Percentiles rank a stretch among this genome's conserved stretches.
phyloP scores from a whole-genome alignment of 2,888 invertebrate species.

The Rhagophthalmus giganteus region DNA sequence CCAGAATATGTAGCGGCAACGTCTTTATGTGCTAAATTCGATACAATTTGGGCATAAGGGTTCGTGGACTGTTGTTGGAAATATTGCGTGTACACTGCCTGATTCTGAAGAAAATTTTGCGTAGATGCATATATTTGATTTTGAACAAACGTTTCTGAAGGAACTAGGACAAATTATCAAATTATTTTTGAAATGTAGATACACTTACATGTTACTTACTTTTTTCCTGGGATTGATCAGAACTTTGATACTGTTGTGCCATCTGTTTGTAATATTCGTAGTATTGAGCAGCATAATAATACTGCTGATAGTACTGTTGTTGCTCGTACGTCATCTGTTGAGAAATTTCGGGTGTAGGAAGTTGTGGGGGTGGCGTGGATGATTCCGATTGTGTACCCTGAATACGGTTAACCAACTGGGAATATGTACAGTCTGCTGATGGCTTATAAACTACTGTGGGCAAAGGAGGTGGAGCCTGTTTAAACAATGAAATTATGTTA shows the following conservation, averaged over 20 bases:
- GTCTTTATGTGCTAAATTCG: slow-evolving; percentile 47
- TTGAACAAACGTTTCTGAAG: slow-evolving; percentile 1
- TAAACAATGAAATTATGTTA: slow-evolving; percentile 31
- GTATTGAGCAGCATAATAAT: slow-evolving; percentile 52
- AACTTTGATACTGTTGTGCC: slow-evolving; percentile 37
- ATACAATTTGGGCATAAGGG: slow-evolving; percentile 53
- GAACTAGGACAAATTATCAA: too few relatives aligned
- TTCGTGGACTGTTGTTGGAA: slow-evolving; percentile 43
- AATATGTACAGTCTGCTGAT: slow-evolving; percentile 84
- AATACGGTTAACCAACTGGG: slow-evolving; percentile 84
- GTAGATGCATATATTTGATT: background rate
- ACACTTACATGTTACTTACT: too few relatives aligned
- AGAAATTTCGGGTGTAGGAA: slow-evolving; percentile 48
- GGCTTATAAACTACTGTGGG: slow-evolving; percentile 75
- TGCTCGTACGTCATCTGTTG: slow-evolving; percentile 48
- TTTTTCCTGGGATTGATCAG: slow-evolving; percentile 13
- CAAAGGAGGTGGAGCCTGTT: slow-evolving; percentile 59
- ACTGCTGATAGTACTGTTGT: slow-evolving; percentile 50
- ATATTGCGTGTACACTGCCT: slow-evolving; percentile 49
- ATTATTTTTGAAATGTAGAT: too few relatives aligned
- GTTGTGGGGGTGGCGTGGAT: slow-evolving; percentile 56
- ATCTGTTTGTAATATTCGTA: slow-evolving; percentile 54
- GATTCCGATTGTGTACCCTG: slow-evolving; percentile 58
- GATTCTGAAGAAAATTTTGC: slow-evolving; percentile 10
- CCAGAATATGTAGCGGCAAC: slow-evolving; percentile 27